Evolutionary conservation across 2,888 invertebrate genomes (phyloP), one percentile per base, ranked within the genome.

Genomic region (Morpho achilles): DNA sequence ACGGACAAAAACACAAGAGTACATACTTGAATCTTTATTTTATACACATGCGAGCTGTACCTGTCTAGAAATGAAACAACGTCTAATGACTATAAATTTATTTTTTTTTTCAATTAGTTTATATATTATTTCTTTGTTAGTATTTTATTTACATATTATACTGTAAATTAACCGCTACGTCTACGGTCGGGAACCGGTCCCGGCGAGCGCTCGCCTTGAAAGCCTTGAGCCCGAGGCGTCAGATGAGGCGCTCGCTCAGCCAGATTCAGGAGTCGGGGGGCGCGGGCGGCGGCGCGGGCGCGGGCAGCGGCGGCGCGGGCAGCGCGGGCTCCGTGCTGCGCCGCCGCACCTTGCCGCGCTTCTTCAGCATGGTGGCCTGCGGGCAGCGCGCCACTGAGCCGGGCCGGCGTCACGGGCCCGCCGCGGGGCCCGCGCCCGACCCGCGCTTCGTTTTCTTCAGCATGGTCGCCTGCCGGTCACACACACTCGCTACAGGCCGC

Each of bases 311-410:
- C 61, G 81, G 73, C 69, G 74, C 88, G 64, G 82, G 61, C 71
- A 75, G 67, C 80, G 82, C 71, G 82, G 96, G 95, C 92, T 97
- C 97, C 73, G 97, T 97, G 92, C 98, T 97, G 83, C 98, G 95
- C 74, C 98, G 94, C 91, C 98, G 98, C 94, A 98, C 98, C 94
- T 99, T 99, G 80, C 94, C 94, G 92, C 96, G 96, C 94, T 99
- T 99, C 95, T 99, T 99, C 93, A 99, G 94, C 99, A 99, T 99
- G 91, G 99, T 99, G 87, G 99, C 99, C 99, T 99, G 93, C 91
- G 91, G 92, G 89, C 84, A 83, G 88, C 89, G 73, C 76, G 72
- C 75, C 68, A 67, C 68, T 69, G 69, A 69, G 69, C 67, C 69
- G 72, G 69, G 69, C 70, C 69, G 67, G 66, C 68, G 65, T 77